Evolutionary conservation across 2,888 invertebrate species (phyloP).

Genomic region (Philereme transversata): DNA sequence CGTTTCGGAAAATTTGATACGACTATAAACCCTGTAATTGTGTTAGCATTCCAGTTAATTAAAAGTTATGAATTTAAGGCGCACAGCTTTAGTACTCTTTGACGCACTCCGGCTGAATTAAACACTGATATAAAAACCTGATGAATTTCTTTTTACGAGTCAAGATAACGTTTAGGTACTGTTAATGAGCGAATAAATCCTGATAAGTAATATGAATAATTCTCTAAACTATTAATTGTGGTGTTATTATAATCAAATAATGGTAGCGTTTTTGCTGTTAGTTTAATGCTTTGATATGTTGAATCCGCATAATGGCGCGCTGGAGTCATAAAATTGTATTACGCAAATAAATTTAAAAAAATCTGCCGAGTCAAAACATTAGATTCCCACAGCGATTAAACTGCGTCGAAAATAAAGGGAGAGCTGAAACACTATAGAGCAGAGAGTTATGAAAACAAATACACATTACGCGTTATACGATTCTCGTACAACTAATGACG

Average conservation of each 20-base stretch:
- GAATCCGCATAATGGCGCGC: slow-evolving; percentile 41
- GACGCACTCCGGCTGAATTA: slow-evolving; percentile 63
- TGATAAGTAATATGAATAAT: slow-evolving; percentile 48
- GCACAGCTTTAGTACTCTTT: slow-evolving; percentile 68
- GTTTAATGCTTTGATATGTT: slow-evolving; percentile 23
- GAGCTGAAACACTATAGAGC: slow-evolving; percentile 64
- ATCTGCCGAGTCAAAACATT: slow-evolving; percentile 61
- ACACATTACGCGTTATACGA: slow-evolving; percentile 76
- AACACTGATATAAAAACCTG: slow-evolving; percentile 59
- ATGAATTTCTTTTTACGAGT: slow-evolving; percentile 63
- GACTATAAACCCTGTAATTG: slow-evolving; percentile 81
- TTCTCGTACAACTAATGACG: slow-evolving; percentile 81
- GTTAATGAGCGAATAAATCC: slow-evolving; percentile 60
- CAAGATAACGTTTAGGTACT: slow-evolving; percentile 58
- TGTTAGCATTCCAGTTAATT: slow-evolving; percentile 82
- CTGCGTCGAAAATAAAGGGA: slow-evolving; percentile 61
- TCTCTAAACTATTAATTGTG: slow-evolving; percentile 51
- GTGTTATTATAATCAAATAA: slow-evolving; percentile 30
- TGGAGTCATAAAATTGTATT: slow-evolving; percentile 59
- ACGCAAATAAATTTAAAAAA: slow-evolving; percentile 62
- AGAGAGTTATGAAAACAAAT: slow-evolving; percentile 80
- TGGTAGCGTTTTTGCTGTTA: slow-evolving; percentile 34
- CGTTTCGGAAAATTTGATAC: slow-evolving; percentile 83
- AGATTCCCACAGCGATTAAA: slow-evolving; percentile 78
- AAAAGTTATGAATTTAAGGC: slow-evolving; percentile 83